A percentile compares a stretch with the other conserved stretches of the same genome.
phyloP scores from a whole-genome alignment of 2,113 vertebrate genomes.

The Trogon surrucura region DNA sequence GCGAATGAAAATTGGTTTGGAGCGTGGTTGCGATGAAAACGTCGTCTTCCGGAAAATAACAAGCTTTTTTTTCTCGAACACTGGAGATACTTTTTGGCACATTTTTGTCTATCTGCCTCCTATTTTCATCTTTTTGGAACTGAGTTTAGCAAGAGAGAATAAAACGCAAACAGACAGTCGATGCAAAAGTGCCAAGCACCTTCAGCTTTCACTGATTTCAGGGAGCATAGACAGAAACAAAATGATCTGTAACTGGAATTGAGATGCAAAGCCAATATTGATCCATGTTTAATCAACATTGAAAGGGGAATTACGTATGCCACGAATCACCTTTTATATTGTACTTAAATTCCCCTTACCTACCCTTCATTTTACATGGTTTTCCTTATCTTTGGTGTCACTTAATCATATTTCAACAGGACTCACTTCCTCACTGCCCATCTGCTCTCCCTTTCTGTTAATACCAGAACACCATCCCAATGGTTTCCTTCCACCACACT shows the following conservation, averaged over 20 bases:
- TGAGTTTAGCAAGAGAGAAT: background rate
- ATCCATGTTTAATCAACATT: background rate
- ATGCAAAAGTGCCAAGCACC: background rate
- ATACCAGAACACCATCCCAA: background rate
- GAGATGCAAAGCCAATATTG: background rate
- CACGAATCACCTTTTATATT: background rate
- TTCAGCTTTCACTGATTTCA: background rate
- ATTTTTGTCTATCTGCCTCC: background rate
- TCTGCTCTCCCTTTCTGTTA: conserved; percentile 26
- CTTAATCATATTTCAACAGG: conserved; percentile 27
- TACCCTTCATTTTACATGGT: background rate
- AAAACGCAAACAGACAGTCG: background rate
- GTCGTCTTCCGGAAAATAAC: background rate
- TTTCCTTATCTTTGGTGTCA: conserved; percentile 11
- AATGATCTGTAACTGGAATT: background rate
- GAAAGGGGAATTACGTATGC: conserved; percentile 6
- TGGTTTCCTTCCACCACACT: background rate
- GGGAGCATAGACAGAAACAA: background rate
- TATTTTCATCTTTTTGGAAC: background rate
- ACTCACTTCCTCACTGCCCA: background rate
- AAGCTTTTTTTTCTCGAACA: background rate
- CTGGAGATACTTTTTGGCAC: background rate
- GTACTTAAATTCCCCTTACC: conserved; percentile 13
- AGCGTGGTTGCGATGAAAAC: background rate
- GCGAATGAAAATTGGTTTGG: background rate